phyloP scores from a whole-genome alignment of 2,888 invertebrate species.

The Oscheius myriophilus region DNA sequence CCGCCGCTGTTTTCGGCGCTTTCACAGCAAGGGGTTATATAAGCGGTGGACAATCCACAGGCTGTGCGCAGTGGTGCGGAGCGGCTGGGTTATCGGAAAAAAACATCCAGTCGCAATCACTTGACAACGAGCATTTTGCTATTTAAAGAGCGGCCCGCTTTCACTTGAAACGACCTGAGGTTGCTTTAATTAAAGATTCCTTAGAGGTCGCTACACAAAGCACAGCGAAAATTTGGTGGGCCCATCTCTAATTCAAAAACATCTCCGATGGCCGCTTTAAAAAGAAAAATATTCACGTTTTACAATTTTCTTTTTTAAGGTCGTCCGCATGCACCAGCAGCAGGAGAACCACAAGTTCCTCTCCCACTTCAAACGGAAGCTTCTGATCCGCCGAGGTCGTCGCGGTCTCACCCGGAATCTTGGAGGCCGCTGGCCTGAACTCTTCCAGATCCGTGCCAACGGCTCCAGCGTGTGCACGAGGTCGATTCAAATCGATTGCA shows the following conservation, averaged over 20 bases:
- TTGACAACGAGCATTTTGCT: too few species aligned
- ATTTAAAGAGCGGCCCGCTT: too few species aligned
- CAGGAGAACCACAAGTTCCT: slow-evolving; percentile 98
- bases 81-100: too few species aligned
- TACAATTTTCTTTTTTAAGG: slow-evolving; percentile 74
- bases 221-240: background rate
- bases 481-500: slow-evolving; percentile 76
- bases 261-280: background rate
- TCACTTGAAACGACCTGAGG: too few species aligned
- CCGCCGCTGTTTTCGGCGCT: too few species aligned
- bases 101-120: too few species aligned
- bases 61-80: too few species aligned
- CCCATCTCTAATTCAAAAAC: background rate
- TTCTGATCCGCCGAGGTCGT: slow-evolving; percentile 86
- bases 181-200: too few species aligned
- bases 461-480: slow-evolving; percentile 85
- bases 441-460: slow-evolving; percentile 94
- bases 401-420: slow-evolving; percentile 64
- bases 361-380: slow-evolving; percentile 93
- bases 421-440: slow-evolving; percentile 78
- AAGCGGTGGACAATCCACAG: too few species aligned
- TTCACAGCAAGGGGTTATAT: too few species aligned
- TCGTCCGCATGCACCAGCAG: slow-evolving; percentile 92
- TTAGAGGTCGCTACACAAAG: background rate
- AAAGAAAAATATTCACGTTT: too few species aligned